Conservation (phyloP, 2,113 vertebrate species). For the Cervus canadensis region DNA sequence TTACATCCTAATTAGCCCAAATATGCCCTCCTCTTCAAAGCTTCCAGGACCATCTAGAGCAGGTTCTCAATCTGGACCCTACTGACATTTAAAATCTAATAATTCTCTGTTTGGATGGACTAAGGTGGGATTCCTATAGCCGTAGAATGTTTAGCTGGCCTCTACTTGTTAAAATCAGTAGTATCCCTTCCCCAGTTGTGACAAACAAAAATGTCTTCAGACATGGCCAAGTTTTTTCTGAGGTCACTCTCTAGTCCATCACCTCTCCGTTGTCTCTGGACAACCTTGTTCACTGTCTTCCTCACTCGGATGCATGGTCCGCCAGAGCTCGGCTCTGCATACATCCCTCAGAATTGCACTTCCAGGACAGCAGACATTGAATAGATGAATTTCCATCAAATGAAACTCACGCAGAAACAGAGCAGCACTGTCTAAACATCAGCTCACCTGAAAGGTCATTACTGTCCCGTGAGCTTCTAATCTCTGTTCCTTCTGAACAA, state of each 20-base stretch:
- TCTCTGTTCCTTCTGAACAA: background rate
- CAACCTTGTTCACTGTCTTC: fast-evolving
- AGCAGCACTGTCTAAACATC: background rate
- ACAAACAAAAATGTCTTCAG: background rate
- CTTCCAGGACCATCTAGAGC: background rate
- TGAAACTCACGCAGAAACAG: background rate
- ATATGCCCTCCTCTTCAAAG: background rate
- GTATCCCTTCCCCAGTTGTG: fast-evolving
- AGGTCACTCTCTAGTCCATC: background rate
- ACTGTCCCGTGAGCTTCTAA: background rate
- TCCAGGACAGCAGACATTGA: background rate
- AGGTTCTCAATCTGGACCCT: background rate
- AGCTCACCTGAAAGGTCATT: background rate
- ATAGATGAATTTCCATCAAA: background rate
- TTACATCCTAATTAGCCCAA: background rate
- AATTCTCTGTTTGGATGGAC: background rate
- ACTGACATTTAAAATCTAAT: background rate
- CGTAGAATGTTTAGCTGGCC: background rate
- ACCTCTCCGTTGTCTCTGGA: background rate
- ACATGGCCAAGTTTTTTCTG: background rate
- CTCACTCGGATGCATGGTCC: background rate
- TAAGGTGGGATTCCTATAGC: fast-evolving
- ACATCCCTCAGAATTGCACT: fast-evolving
- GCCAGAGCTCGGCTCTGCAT: fast-evolving
- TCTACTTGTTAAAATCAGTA: background rate